A percentile compares a stretch with the other conserved stretches of the same genome.
Conservation (phyloP, 2,888 invertebrate genomes). For the Heteropelma amictum region DNA sequence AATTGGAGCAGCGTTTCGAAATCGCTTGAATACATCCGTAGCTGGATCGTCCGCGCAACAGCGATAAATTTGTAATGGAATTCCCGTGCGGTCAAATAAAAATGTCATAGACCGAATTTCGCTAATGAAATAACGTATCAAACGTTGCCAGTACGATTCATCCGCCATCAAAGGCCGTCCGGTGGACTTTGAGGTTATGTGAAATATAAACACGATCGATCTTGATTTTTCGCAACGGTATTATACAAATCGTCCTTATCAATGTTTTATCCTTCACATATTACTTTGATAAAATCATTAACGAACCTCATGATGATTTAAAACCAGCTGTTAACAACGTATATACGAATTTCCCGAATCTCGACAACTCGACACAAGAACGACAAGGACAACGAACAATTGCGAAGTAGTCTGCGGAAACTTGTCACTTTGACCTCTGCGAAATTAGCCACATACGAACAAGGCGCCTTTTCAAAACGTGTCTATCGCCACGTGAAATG, state of each 20-base stretch:
- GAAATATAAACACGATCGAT: constrained; percentile 44
- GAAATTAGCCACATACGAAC: not conserved
- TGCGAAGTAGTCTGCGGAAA: constrained; percentile 28
- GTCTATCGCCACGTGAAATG: not conserved
- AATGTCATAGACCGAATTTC: too few species aligned
- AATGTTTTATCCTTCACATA: not conserved
- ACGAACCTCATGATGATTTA: constrained; percentile 52
- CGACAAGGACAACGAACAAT: constrained; percentile 38
- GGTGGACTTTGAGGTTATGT: constrained; percentile 48
- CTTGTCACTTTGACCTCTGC: constrained; percentile 42
- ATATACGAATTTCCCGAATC: constrained; percentile 43
- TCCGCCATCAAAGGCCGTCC: constrained; percentile 6
- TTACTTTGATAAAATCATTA: not conserved
- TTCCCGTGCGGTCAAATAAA: too few species aligned
- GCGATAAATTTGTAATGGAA: too few species aligned
- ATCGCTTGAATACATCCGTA: too few species aligned
- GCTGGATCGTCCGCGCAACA: too few species aligned
- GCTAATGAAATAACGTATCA: not conserved
- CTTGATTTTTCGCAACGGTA: not conserved
- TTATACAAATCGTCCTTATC: not conserved
- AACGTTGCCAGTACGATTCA: constrained; percentile 1
- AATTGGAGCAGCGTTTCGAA: too few species aligned
- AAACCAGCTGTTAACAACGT: constrained; percentile 16
- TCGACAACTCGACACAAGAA: constrained; percentile 44
- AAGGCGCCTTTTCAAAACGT: too few species aligned